These are phyloP conservation scores for Hassar affinis DNA, from an alignment of 2,113 vertebrate genomes.

Conservation along the genomic window DNA sequence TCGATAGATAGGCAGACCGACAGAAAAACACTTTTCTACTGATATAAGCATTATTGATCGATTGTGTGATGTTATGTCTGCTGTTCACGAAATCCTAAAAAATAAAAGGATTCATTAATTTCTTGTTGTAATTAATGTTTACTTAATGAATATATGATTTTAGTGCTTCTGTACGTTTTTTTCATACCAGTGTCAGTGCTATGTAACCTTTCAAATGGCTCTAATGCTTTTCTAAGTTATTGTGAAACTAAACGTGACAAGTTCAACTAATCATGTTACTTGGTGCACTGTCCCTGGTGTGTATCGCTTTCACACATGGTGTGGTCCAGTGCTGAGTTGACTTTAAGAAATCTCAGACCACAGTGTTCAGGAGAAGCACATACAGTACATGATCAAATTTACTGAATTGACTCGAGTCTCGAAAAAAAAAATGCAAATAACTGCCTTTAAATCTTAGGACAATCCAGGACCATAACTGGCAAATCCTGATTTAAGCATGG, in stretches of 20 bases:
- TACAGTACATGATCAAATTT: neutral
- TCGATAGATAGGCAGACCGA: neutral
- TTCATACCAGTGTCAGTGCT: neutral
- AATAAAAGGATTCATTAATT: neutral
- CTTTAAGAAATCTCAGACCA: neutral
- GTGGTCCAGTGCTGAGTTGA: neutral
- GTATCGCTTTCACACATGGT: neutral
- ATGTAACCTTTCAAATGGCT: neutral
- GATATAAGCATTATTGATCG: neutral
- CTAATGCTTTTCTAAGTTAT: neutral
- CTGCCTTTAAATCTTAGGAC: neutral
- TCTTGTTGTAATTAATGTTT: neutral
- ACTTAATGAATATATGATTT: neutral
- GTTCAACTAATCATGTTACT: neutral
- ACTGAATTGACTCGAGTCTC: neutral
- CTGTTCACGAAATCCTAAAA: neutral
- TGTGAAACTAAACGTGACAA: neutral
- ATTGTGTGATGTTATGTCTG: neutral
- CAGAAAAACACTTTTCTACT: neutral
- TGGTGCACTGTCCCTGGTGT: neutral
- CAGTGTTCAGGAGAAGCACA: neutral
- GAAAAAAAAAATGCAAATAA: neutral
- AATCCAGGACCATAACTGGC: neutral
- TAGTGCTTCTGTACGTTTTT: neutral
- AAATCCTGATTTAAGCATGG: neutral